Percentiles rank a stretch among this genome's conserved stretches.
phyloP scores from a whole-genome alignment of 1,140 invertebrate species.

The Amyelois transitella region DNA sequence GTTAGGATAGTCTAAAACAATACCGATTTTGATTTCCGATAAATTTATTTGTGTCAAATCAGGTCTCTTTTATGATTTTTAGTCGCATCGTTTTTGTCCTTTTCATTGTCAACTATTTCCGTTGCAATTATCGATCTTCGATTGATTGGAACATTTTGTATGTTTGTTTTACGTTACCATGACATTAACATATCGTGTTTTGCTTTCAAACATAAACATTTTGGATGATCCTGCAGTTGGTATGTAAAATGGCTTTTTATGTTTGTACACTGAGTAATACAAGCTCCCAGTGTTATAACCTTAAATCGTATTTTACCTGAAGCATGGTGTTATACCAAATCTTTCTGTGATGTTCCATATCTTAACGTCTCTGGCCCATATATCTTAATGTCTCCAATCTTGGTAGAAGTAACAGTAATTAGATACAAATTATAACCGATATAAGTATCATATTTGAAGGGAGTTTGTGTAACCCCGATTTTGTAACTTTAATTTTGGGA shows the following conservation, averaged over 20 bases:
- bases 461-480: constrained; percentile 31
- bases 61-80: no score
- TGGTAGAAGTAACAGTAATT: background rate
- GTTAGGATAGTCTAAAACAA: no score
- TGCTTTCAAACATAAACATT: constrained; percentile 56
- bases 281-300: constrained; percentile 21
- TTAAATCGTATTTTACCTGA: background rate
- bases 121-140: background rate
- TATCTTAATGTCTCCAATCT: background rate
- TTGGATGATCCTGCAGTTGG: constrained; percentile 59
- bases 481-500: constrained; percentile 16
- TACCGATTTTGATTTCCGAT: no score
- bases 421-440: background rate
- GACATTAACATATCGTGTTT: constrained; percentile 47
- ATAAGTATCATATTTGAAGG: constrained; percentile 8
- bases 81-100: background rate
- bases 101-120: background rate
- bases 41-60: no score
- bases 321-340: constrained; percentile 15
- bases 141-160: background rate
- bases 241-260: constrained; percentile 54
- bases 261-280: constrained; percentile 25
- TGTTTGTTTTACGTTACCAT: constrained; percentile 3
- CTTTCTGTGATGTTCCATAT: background rate
- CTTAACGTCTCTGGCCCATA: background rate